Percentiles rank a stretch among this genome's conserved stretches.
Evolutionary conservation across 2,888 invertebrate species (phyloP).

Genomic region (Ptilodon capucinus): DNA sequence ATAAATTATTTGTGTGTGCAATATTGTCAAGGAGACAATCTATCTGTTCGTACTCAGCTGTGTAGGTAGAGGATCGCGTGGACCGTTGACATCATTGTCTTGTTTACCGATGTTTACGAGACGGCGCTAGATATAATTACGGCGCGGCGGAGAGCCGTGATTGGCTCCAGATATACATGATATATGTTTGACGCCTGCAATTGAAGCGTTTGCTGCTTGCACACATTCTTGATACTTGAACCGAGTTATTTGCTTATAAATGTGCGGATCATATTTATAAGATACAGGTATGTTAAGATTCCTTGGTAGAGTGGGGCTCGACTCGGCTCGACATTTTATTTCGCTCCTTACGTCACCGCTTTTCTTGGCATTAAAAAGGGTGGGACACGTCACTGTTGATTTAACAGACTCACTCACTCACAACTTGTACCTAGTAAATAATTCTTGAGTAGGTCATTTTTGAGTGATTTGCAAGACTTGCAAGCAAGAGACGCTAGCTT

Average conservation of each 20-base stretch:
- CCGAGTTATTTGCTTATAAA: background rate
- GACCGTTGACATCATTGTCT: slow-evolving; percentile 41
- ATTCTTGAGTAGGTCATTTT: no score
- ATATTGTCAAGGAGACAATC: slow-evolving; percentile 18
- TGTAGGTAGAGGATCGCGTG: slow-evolving; percentile 1
- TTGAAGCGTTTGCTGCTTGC: no score
- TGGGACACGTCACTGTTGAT: background rate
- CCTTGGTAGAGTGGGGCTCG: no score
- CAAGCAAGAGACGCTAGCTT: no score
- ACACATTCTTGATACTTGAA: background rate
- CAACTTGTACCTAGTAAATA: no score
- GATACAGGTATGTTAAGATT: background rate
- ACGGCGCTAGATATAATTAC: slow-evolving; percentile 11
- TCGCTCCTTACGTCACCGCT: no score
- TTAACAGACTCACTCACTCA: background rate
- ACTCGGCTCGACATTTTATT: no score
- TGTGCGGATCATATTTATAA: background rate
- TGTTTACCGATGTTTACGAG: slow-evolving; percentile 9
- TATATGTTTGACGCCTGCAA: no score
- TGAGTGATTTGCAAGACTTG: no score
- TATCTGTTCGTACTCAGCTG: slow-evolving; percentile 5
- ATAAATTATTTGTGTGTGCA: background rate
- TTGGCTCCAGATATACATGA: background rate
- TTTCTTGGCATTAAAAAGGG: no score
- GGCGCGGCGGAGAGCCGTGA: slow-evolving; percentile 2